Evolutionary conservation across 2,888 invertebrate genomes (phyloP).

Genomic region (Tupiocoris notatus): DNA sequence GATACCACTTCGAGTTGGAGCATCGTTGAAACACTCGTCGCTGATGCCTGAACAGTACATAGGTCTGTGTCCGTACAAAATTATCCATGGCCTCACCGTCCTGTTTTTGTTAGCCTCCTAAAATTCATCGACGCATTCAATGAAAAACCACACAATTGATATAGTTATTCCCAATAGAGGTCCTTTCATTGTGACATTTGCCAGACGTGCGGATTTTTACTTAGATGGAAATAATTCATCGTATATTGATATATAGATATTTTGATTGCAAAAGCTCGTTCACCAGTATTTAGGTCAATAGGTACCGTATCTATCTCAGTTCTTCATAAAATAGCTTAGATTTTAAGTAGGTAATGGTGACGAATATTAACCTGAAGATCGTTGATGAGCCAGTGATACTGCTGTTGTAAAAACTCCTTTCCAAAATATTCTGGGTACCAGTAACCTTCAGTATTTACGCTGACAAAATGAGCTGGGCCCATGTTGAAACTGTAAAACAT

Average conservation of each 20-base stretch:
- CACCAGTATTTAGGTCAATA: too few species aligned
- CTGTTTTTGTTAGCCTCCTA: slow-evolving; percentile 32
- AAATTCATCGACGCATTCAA: too few species aligned
- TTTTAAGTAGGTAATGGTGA: too few species aligned
- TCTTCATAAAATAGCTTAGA: background rate
- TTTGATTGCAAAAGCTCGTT: too few species aligned
- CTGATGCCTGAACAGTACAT: slow-evolving; percentile 32
- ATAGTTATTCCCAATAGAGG: too few species aligned
- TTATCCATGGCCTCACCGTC: slow-evolving; percentile 28
- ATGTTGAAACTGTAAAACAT: slow-evolving; percentile 84
- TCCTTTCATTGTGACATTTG: too few species aligned
- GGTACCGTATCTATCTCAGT: too few species aligned
- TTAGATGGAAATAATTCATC: too few species aligned
- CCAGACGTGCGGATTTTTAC: too few species aligned
- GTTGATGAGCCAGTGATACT: slow-evolving; percentile 80
- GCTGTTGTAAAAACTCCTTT: slow-evolving; percentile 70
- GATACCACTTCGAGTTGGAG: slow-evolving; percentile 18
- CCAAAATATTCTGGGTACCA: slow-evolving; percentile 90
- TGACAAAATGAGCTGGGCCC: slow-evolving; percentile 86
- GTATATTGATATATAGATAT: too few species aligned
- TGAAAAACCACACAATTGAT: too few species aligned
- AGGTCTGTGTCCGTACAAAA: slow-evolving; percentile 33
- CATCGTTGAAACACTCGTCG: background rate
- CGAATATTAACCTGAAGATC: slow-evolving; percentile 76
- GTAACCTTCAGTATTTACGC: slow-evolving; percentile 91